These are phyloP conservation scores for Charadrius vociferus DNA, from an alignment of 2,113 vertebrate genomes.

Conservation along the genomic window DNA sequence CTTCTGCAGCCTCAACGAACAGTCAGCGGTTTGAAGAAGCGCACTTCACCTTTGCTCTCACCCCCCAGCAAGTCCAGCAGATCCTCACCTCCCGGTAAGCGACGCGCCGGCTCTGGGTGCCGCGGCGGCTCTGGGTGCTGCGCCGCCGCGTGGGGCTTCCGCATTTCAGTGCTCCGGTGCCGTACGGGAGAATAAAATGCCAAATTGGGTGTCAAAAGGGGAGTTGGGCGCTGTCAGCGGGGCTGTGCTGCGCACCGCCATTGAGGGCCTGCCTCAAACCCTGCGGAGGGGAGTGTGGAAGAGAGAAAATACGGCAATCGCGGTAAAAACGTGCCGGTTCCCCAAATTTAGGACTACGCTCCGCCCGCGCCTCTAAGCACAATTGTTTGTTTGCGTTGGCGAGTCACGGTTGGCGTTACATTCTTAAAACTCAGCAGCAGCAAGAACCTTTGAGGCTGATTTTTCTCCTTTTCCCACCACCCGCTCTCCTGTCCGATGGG, in stretches of 20 bases:
- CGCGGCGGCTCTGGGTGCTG: too few species aligned
- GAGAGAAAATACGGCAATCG: not conserved
- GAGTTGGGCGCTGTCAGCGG: not conserved
- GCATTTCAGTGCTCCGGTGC: rapidly evolving
- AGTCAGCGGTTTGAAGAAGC: conserved; percentile 79
- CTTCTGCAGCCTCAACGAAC: conserved; percentile 62
- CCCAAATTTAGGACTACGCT: too few species aligned
- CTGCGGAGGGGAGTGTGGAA: too few species aligned
- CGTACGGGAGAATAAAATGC: not conserved
- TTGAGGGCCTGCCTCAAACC: not conserved
- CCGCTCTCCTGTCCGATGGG: not conserved
- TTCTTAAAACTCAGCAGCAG: not conserved
- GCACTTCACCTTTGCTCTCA: conserved; percentile 77
- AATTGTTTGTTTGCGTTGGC: rapidly evolving
- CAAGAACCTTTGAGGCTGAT: not conserved
- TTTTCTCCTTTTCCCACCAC: not conserved
- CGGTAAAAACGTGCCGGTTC: not conserved
- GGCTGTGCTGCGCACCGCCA: not conserved
- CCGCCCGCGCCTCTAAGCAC: too few species aligned
- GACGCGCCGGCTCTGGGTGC: rapidly evolving
- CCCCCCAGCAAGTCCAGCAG: conserved; percentile 79
- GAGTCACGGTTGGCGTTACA: rapidly evolving
- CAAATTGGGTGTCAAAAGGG: not conserved
- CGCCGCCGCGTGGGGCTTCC: too few species aligned
- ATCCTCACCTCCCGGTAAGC: conserved; percentile 77